Evolutionary conservation across 2,888 invertebrate genomes (phyloP).

Genomic region (Ecliptopera silaceata): DNA sequence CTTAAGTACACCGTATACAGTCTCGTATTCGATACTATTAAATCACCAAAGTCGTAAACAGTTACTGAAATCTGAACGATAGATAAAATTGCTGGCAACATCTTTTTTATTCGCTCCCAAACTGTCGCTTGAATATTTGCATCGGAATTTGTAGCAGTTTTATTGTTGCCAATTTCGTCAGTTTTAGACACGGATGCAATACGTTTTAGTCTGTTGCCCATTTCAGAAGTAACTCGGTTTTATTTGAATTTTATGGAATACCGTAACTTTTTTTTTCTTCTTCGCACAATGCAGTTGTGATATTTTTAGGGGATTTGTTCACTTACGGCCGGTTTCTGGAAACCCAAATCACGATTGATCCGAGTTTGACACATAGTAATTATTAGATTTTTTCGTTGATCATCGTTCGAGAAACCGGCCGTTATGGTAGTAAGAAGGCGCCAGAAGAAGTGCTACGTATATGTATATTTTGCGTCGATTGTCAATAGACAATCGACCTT

Average conservation of each 20-base stretch:
- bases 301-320: neutral
- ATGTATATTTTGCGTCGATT: too few relatives aligned
- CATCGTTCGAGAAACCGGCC: too few relatives aligned
- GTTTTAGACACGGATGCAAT: conserved; percentile 28
- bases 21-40: too few relatives aligned
- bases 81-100: conserved; percentile 15
- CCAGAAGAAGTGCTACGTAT: too few relatives aligned
- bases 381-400: too few relatives aligned
- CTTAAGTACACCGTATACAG: too few relatives aligned
- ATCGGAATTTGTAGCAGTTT: conserved; percentile 24
- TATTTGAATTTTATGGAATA: conserved; percentile 20
- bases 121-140: conserved; percentile 24
- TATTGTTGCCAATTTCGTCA: conserved; percentile 28
- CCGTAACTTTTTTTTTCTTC: conserved; percentile 21
- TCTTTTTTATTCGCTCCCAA: conserved; percentile 18
- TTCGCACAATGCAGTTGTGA: neutral
- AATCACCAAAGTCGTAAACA: neutral
- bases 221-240: conserved; percentile 20
- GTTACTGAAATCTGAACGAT: conserved; percentile 2
- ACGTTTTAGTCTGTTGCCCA: conserved; percentile 21
- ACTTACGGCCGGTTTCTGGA: too few relatives aligned
- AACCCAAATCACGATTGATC: too few relatives aligned
- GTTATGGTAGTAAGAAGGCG: too few relatives aligned
- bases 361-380: too few relatives aligned
- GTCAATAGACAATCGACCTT: too few relatives aligned